phyloP scores from a whole-genome alignment of 2,113 vertebrate genomes.

The Mastomys coucha region DNA sequence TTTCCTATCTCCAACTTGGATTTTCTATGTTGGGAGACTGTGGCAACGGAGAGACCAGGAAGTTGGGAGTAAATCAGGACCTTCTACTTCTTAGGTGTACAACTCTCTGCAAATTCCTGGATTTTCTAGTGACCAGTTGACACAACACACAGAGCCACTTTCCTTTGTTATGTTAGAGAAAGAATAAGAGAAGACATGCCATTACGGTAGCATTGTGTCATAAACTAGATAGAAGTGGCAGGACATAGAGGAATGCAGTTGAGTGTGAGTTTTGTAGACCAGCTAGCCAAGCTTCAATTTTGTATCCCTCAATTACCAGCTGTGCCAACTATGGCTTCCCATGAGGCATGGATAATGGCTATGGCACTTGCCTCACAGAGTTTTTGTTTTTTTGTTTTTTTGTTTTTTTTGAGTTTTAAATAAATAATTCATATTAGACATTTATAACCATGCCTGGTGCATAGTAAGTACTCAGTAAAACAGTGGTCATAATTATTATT shows the following conservation, averaged over 20 bases:
- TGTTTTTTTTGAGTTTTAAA: neutral
- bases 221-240: neutral
- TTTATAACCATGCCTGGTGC: neutral
- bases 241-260: neutral
- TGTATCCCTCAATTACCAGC: neutral
- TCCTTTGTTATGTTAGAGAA: neutral
- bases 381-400: no score
- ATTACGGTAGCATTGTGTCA: neutral
- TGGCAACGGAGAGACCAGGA: neutral
- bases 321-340: neutral
- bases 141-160: neutral
- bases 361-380: neutral
- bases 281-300: neutral
- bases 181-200: neutral
- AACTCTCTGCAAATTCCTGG: neutral
- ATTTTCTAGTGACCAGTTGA: neutral
- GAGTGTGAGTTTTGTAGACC: neutral
- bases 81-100: neutral
- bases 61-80: neutral
- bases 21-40: neutral
- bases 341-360: neutral
- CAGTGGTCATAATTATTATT: neutral
- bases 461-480: neutral
- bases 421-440: neutral
- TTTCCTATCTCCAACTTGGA: neutral